Evolutionary conservation across 2,797 vertebrate species (phyloP).

Genomic region (Ctenopoma kingsleyae): DNA sequence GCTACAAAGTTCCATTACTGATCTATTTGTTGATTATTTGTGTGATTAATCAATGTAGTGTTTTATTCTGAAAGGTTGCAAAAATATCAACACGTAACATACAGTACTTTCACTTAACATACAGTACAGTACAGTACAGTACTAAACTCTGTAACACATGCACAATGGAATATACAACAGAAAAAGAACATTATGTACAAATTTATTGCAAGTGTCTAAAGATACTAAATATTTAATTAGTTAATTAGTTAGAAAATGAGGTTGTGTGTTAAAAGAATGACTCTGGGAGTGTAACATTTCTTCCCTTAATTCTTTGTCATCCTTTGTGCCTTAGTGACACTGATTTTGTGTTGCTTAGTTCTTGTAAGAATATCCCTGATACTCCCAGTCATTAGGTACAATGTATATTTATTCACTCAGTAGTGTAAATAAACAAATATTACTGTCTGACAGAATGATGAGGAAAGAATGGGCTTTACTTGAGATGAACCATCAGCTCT

Average conservation of each 20-base stretch:
- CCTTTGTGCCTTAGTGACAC: constrained; percentile 48
- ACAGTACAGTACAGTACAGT: too few species aligned
- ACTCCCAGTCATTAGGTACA: constrained; percentile 24
- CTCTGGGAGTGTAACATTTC: too few species aligned
- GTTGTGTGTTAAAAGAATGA: too few species aligned
- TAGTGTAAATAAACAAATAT: background rate
- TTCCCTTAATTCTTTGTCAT: too few species aligned
- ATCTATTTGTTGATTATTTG: background rate
- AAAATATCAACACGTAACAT: too few species aligned
- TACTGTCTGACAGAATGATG: constrained; percentile 77
- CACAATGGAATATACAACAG: too few species aligned
- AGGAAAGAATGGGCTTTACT: constrained; percentile 73
- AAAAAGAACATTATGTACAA: background rate
- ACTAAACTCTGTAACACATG: too few species aligned
- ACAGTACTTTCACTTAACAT: too few species aligned
- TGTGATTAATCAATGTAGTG: background rate
- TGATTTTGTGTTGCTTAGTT: constrained; percentile 24
- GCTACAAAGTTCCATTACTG: background rate
- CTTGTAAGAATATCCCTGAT: constrained; percentile 48
- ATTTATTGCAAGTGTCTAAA: too few species aligned
- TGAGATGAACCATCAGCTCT: constrained; percentile 72
- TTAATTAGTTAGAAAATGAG: too few species aligned
- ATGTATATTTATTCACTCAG: too few species aligned
- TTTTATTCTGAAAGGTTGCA: background rate
- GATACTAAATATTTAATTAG: too few species aligned